A percentile compares a stretch with the other conserved stretches of the same genome.
phyloP scores from a whole-genome alignment of 2,113 vertebrate genomes.

The Columba janthina region DNA sequence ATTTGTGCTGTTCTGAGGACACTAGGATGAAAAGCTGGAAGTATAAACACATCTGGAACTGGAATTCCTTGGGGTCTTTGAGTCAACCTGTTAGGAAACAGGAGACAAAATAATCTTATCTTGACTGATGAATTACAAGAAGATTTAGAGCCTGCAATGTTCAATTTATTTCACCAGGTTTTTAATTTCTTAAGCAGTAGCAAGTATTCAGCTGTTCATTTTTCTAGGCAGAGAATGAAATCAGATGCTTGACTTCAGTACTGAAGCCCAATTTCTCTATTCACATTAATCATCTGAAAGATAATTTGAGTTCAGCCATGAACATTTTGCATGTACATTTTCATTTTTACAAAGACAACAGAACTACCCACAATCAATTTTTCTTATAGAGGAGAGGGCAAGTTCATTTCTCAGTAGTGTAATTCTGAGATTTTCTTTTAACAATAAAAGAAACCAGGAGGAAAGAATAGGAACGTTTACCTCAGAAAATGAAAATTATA shows the following conservation, averaged over 20 bases:
- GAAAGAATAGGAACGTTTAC: neutral
- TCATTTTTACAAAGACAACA: neutral
- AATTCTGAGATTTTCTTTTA: neutral
- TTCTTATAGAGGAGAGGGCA: neutral
- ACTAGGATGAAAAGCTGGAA: neutral
- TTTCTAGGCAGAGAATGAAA: neutral
- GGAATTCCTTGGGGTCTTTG: neutral
- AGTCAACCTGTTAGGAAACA: neutral
- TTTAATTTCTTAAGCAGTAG: constrained; percentile 2
- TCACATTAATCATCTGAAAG: neutral
- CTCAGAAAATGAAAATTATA: neutral
- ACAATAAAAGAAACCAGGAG: neutral
- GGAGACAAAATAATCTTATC: neutral
- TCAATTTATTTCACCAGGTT: neutral
- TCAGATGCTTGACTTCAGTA: neutral
- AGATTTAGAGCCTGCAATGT: neutral
- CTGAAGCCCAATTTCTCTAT: neutral
- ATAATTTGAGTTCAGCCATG: neutral
- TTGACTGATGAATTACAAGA: neutral
- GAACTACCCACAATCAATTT: neutral
- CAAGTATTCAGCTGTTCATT: neutral
- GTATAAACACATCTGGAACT: constrained; percentile 21
- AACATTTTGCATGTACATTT: neutral
- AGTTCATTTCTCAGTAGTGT: neutral
- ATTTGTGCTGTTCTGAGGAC: neutral